A percentile compares a stretch with the other conserved stretches of the same genome.
Evolutionary conservation across 2,888 invertebrate genomes (phyloP).

Genomic region (Ecliptopera silaceata): DNA sequence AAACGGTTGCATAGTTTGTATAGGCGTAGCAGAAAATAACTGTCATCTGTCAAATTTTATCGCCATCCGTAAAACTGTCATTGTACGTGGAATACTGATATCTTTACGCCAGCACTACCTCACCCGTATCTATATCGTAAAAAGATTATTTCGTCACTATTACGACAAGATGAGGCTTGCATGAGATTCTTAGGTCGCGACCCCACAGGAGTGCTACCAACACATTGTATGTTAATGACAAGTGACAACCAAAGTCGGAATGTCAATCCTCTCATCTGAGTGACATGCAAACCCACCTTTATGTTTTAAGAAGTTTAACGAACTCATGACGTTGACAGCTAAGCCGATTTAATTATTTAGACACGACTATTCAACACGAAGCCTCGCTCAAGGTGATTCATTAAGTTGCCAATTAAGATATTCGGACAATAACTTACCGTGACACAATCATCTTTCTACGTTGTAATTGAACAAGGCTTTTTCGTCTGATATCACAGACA

Average conservation of each 20-base stretch:
- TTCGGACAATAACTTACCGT: constrained; percentile 15
- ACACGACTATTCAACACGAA: constrained; percentile 24
- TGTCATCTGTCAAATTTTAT: constrained; percentile 5
- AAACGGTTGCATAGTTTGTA: not conserved
- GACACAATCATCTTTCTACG: constrained; percentile 15
- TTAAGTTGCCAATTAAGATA: constrained; percentile 25
- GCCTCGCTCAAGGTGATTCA: constrained; percentile 22
- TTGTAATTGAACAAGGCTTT: not conserved
- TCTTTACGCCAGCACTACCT: constrained; percentile 12
- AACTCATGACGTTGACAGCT: constrained; percentile 31
- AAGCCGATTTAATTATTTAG: constrained; percentile 37
- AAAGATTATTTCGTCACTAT: constrained; percentile 19
- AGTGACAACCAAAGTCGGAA: constrained; percentile 54
- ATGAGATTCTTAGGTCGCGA: constrained; percentile 47
- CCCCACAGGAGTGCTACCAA: constrained; percentile 65
- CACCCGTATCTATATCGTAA: constrained; percentile 17
- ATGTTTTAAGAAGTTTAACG: constrained; percentile 36
- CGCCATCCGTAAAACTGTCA: constrained; percentile 9
- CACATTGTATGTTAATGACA: constrained; percentile 77
- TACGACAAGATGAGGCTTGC: constrained; percentile 35
- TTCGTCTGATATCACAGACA: not conserved
- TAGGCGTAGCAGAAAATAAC: not conserved
- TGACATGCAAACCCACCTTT: constrained; percentile 27
- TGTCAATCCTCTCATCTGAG: constrained; percentile 39
- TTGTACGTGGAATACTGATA: constrained; percentile 21